Base-by-base conservation (phyloP, 2,888 invertebrate species). In the Chaetoderma sp. region DNA sequence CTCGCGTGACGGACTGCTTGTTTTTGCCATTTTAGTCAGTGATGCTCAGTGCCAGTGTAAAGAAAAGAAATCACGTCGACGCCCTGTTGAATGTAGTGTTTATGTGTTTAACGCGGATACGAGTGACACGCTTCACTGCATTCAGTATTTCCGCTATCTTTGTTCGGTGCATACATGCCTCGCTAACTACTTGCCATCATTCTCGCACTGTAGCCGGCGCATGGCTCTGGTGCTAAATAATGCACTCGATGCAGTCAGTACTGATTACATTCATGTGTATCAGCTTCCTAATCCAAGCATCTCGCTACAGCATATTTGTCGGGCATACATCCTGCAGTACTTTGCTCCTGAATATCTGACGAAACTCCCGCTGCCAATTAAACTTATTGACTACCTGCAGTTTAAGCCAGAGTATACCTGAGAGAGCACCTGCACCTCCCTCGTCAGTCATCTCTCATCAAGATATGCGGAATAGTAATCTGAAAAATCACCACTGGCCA, bases 141-240 rank as follows among this genome's bases (percentile, higher is more conserved):
- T 86, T 13, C 83, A 84, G 73, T 86, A 84, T 71, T 80, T 80
- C 57, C 75, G 85, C 8, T 85, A 80, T 68, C 80, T 83, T 4
- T 86, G 86, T 60, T 79, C 79, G 1, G 72, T 76, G 28, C 86
- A 86, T 70, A 76, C 80, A 21, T 86, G 86, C 60, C 83, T 83
- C 2, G 72, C 82, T 62, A 86, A 85, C 72, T 85, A 83, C 73
- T 77, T 82, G 72, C 86, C 86, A 0, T 70, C 83, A 18, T 81
- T 84, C 68, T 85, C 84, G 0, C 74, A 76, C 49, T 85, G 85
- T 65, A 84, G 84, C 6, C 83, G 78, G 52, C 76, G 84, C 13
- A 86, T 86, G 83, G 83, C 84, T 21, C 78, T 85, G 28, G 79
- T 83, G 4, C 71, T 85, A 61, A 84, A 85, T 70, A 78, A 81